Conservation (phyloP, 2,113 vertebrate genomes). For the Clarias batrachus region DNA sequence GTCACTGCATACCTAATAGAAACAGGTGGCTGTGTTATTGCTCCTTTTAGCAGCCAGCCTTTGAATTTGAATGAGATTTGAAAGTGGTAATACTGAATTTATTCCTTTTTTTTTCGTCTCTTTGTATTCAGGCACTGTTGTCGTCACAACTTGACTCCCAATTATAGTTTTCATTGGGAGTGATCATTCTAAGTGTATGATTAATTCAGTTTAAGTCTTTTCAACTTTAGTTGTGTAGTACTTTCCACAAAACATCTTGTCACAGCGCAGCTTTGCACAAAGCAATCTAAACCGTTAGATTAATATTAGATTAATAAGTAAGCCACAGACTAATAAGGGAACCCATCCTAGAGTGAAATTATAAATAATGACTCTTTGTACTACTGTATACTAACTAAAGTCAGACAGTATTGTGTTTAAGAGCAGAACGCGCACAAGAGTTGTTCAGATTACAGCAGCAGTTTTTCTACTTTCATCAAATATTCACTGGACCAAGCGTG, state of each 20-base stretch:
- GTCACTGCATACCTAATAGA: constrained; percentile 52
- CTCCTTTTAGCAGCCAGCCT: constrained; percentile 8
- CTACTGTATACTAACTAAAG: background rate
- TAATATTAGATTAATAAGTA: background rate
- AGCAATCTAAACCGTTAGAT: background rate
- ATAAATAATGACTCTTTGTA: background rate
- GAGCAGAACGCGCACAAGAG: background rate
- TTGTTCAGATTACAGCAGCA: background rate
- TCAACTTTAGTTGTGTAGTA: background rate
- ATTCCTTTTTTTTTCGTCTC: background rate
- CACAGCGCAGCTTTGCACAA: background rate
- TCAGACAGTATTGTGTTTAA: background rate
- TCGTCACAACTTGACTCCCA: background rate
- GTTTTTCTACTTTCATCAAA: background rate
- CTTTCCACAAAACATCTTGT: background rate
- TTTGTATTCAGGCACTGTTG: background rate
- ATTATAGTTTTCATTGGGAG: background rate
- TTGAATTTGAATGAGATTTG: constrained; percentile 18
- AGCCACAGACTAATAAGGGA: background rate
- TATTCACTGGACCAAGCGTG: background rate
- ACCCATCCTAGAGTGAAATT: background rate
- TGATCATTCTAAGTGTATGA: background rate
- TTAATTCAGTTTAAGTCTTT: background rate
- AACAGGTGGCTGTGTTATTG: constrained; percentile 55
- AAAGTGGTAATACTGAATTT: background rate